A percentile compares a stretch with the other conserved stretches of the same genome.
phyloP scores from a whole-genome alignment of 2,113 vertebrate genomes.

The Oreotrochilus melanogaster region DNA sequence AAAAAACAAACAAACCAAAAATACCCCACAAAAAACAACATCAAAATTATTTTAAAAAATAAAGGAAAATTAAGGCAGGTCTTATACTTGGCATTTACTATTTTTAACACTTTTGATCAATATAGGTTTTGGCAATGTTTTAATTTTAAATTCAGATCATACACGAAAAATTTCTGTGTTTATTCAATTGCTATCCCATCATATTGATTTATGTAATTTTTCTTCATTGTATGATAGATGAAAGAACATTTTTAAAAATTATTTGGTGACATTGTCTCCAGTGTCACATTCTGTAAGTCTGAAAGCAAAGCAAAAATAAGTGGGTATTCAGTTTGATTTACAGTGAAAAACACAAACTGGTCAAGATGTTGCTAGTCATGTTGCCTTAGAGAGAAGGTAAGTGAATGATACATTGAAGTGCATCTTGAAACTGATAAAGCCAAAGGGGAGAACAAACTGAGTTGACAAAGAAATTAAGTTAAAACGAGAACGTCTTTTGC shows the following conservation, averaged over 20 bases:
- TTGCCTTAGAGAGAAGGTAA: not conserved
- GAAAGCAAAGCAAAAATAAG: not conserved
- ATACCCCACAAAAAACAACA: too few species aligned
- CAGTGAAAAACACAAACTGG: not conserved
- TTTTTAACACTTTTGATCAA: not conserved
- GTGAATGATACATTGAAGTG: not conserved
- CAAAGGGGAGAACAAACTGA: not conserved
- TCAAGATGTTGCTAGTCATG: not conserved
- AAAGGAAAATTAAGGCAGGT: not conserved
- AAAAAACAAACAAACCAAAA: not conserved
- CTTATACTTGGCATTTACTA: not conserved
- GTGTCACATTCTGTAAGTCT: not conserved
- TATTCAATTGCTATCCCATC: not conserved
- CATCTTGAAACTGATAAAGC: not conserved
- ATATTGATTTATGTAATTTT: fast-evolving
- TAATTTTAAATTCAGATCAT: not conserved
- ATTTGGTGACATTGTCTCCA: not conserved
- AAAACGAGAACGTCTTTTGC: not conserved
- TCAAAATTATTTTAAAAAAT: not conserved
- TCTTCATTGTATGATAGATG: not conserved
- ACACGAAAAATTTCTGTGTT: not conserved
- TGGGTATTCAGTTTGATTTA: not conserved
- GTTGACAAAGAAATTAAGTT: not conserved
- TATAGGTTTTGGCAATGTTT: not conserved
- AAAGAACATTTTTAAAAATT: not conserved